These are phyloP conservation scores for Silurus aristotelis DNA, from an alignment of 2,797 vertebrate genomes.

Conservation along the genomic window DNA sequence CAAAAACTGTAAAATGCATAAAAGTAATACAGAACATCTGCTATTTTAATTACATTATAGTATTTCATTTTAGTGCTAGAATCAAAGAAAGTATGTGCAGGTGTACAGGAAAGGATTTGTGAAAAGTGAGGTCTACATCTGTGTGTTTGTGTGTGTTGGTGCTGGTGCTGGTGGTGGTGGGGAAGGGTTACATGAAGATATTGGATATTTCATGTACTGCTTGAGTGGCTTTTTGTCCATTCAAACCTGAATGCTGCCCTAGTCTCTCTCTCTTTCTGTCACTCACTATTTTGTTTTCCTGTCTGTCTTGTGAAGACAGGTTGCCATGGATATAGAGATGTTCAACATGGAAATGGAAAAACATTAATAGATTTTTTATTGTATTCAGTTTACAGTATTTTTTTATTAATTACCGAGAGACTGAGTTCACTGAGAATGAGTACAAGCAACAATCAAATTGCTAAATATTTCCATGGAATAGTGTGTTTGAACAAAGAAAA, in stretches of 20 bases:
- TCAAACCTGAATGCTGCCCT: constrained; percentile 34
- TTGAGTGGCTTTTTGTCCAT: constrained; percentile 38
- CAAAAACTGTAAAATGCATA: background rate
- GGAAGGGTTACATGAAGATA: background rate
- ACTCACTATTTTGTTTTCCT: constrained; percentile 57
- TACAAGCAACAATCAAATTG: constrained; percentile 13
- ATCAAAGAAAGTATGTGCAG: background rate
- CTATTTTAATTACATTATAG: background rate
- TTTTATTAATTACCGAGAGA: constrained; percentile 27
- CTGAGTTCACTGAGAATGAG: constrained; percentile 1
- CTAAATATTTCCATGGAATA: background rate
- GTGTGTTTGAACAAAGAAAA: background rate
- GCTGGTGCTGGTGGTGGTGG: background rate
- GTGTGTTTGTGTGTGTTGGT: constrained; percentile 21
- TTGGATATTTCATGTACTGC: constrained; percentile 31
- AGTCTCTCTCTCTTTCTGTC: constrained; percentile 54
- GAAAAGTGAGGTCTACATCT: background rate
- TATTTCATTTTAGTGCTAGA: too few relatives aligned
- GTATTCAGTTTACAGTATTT: constrained; percentile 29
- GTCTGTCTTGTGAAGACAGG: constrained; percentile 60
- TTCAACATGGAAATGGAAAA: constrained; percentile 62
- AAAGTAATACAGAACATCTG: background rate
- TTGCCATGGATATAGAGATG: constrained; percentile 76
- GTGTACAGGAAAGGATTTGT: background rate
- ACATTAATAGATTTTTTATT: constrained; percentile 57